phyloP scores from a whole-genome alignment of 2,113 vertebrate species.

The Potamarius usumacintae region DNA sequence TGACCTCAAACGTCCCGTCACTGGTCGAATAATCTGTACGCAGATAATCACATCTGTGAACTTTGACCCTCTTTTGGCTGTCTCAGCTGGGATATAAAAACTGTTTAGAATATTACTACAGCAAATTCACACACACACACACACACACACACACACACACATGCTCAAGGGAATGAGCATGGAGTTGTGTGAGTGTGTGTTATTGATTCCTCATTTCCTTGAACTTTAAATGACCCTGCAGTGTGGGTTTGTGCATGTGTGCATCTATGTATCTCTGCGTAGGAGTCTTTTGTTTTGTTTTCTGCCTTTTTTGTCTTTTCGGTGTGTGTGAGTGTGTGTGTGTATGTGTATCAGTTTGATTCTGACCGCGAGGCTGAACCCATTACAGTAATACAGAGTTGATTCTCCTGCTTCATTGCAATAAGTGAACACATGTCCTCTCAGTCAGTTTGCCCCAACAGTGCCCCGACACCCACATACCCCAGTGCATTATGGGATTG shows the following conservation, averaged over 20 bases:
- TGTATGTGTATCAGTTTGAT: not conserved
- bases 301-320: not conserved
- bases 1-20: not conserved
- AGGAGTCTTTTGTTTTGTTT: conserved; percentile 14
- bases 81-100: not conserved
- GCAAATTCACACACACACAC: conserved; percentile 20
- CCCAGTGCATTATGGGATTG: conserved; percentile 35
- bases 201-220: conserved; percentile 35
- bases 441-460: conserved; percentile 13
- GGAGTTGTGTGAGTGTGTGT: not conserved
- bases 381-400: conserved; percentile 30
- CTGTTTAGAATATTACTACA: conserved; percentile 39
- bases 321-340: not conserved
- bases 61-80: not conserved
- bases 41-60: not conserved
- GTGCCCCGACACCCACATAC: conserved; percentile 17
- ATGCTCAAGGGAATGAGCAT: not conserved
- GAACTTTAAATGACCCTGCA: conserved; percentile 18
- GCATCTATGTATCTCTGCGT: conserved; percentile 17
- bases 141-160: not conserved
- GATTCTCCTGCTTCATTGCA: conserved; percentile 12
- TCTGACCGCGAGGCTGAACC: conserved; percentile 37
- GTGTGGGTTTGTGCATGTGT: conserved; percentile 31
- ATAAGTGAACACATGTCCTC: conserved; percentile 21
- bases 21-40: not conserved